Base-by-base conservation (phyloP, 2,888 invertebrate species). In the Adelphocoris suturalis region DNA sequence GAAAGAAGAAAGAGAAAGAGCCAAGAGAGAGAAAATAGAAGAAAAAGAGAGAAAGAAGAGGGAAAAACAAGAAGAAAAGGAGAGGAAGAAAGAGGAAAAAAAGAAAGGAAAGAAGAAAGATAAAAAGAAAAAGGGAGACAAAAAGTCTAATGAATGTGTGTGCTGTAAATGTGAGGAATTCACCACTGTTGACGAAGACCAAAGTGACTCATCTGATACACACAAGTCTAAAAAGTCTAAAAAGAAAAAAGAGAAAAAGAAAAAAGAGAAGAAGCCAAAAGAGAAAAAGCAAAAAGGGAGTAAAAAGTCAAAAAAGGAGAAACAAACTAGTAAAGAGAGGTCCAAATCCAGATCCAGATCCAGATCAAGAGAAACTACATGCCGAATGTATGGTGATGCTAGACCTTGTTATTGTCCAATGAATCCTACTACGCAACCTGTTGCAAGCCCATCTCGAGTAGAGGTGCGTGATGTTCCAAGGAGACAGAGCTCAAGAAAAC, bases 51-150 rank as follows among this genome's bases (percentile, higher is more conserved):
- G 19, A 46, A 28, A 1, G 12, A 80, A 47, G 46, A 80, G 78
- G 19, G 78, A 37, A 19, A 80, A 80, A 46, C 37, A 46, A n/a
- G 78, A 80, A 46, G 78, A 80, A 80, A 80, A 46, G 13, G 3
- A n/a, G n/a, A 23, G 27, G 3, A 23, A 28, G 27, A 78, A 28
- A 28, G 28, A 37, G 78, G 46, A 37, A 46, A 80, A 46, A 46
- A 28, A 11, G 78, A 80, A 80, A n/a, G 37, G 46, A 14, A 80
- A 27, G 14, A 78, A 13, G 78, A 13, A 28, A 37, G n/a, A 46
- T 57, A 46, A 61, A 11, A 37, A 85, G 16, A 61, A 85, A 61
- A 48, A 37, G 3, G 14, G n/a, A 23, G 52, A 52, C 23, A 82
- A 82, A 52, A n/a, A 9, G 12, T 68, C 0, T 19, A 23, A 23